A percentile compares a stretch with the other conserved stretches of the same genome.
Conservation (phyloP, 37 sponge, comb jelly and placozoan species). For the Oscarella lobularis region DNA sequence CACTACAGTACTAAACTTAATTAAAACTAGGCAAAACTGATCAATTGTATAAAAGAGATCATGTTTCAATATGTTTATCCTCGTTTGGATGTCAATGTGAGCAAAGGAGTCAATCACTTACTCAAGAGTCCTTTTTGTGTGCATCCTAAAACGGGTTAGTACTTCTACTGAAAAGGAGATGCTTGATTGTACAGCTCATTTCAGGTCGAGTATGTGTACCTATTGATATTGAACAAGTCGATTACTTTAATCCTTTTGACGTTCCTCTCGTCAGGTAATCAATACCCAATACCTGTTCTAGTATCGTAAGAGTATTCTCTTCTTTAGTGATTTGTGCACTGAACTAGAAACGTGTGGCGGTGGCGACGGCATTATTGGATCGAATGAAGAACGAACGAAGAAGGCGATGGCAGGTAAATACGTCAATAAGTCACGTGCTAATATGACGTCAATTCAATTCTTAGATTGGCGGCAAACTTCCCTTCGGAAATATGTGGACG, state of each 20-base stretch:
- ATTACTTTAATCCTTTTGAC: slow-evolving; percentile 65
- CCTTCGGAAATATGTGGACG: background rate
- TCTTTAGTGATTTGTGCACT: background rate
- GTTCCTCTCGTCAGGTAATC: slow-evolving; percentile 71
- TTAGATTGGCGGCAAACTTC: background rate
- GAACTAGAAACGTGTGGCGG: background rate
- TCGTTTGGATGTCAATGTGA: slow-evolving; percentile 89
- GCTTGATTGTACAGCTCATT: background rate
- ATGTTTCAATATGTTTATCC: slow-evolving; percentile 85
- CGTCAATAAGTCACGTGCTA: background rate
- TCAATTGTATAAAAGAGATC: slow-evolving; percentile 34
- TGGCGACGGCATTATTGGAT: no score
- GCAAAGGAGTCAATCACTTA: slow-evolving; percentile 93
- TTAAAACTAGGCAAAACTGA: no score
- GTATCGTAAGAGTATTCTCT: background rate
- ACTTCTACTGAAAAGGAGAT: background rate
- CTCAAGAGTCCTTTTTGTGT: slow-evolving; percentile 96
- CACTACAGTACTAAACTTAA: no score
- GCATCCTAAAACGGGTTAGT: slow-evolving; percentile 90
- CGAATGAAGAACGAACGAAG: background rate
- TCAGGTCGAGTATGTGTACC: slow-evolving; percentile 92
- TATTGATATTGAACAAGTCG: slow-evolving; percentile 41
- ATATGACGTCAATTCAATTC: background rate
- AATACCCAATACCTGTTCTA: background rate
- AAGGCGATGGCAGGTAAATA: background rate